Evolutionary conservation across 2,888 invertebrate genomes (phyloP), one percentile per base, ranked within the genome.

Genomic region (Agrilus biguttatus): DNA sequence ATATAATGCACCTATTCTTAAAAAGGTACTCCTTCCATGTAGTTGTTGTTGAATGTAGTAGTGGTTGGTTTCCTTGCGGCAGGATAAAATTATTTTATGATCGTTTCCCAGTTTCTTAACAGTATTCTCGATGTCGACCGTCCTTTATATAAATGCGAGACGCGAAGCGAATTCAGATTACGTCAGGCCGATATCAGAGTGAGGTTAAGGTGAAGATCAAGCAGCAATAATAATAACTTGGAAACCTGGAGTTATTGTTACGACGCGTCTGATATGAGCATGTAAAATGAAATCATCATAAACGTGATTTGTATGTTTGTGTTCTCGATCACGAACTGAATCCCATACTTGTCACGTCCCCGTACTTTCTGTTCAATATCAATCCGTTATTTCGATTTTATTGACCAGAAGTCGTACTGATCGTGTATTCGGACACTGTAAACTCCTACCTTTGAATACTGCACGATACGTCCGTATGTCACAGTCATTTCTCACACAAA

Each of bases 271-370:
- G 54, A 55, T 54, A 52, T 53, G 56, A 55, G 54, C 57, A 58
- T 53, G 56, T 55, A 56, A 58, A 61, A 61, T 59, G 59, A 59
- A 61, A 60, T 61, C 59, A 59, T 60, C 60, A 60, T 56, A 58
- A 61, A 59, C 59, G 59, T 60, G 61, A 61, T 59, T 58, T 58
- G 57, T 58, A 50, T 52, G 56, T 56, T 53, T 55, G 55, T 49
- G 50, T 54, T 53, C 51, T 50, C 49, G 54, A 59, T 60, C 59
- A 60, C 60, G 59, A 60, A 53, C 53, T 51, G 46, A 53, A 55
- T 51, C 52, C 53, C 55, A 48, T 41, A 53, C 52, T 51, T 56
- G 56, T 55, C 56, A 53, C 50, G 49, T 46, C 45, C 52, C 53
- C 49, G 47, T 53, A 58, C 58, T 60, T 60, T 58, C 60, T 56